phyloP scores from a whole-genome alignment of 1,140 invertebrate genomes.

The Procambarus virginalis region DNA sequence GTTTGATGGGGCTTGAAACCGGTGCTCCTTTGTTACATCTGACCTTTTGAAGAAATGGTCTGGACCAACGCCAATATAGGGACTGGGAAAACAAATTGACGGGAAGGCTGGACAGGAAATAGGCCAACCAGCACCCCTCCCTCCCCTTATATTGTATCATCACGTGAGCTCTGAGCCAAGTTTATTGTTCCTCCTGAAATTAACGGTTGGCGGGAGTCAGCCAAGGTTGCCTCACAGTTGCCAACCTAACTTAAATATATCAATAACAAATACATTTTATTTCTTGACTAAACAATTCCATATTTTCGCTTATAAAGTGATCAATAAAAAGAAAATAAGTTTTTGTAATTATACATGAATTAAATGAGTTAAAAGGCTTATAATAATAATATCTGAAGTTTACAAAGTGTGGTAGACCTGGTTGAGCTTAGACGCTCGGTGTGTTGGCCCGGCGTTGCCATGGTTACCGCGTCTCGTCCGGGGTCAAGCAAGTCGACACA shows the following conservation, averaged over 20 bases:
- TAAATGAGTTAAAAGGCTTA: too few species aligned
- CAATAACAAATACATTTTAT: not conserved
- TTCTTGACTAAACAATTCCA: not conserved
- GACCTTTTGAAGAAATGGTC: too few species aligned
- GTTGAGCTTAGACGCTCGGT: not conserved
- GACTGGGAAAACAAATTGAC: not conserved
- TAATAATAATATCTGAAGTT: too few species aligned
- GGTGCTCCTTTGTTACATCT: too few species aligned
- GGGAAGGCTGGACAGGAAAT: not conserved
- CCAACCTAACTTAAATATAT: not conserved
- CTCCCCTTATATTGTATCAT: not conserved
- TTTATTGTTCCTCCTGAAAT: slow-evolving; percentile 6
- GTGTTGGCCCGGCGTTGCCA: slow-evolving; percentile 23
- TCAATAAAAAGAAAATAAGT: too few species aligned
- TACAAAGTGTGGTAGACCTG: not conserved
- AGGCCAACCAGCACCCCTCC: not conserved
- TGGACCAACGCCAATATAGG: not conserved
- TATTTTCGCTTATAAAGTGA: too few species aligned
- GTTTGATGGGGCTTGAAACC: too few species aligned
- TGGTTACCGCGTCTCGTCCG: slow-evolving; percentile 24
- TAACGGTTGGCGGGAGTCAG: not conserved
- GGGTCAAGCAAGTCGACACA: slow-evolving; percentile 14
- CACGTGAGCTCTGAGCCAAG: not conserved
- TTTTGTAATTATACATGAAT: too few species aligned
- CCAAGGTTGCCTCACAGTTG: not conserved